Evolutionary conservation across 2,113 vertebrate genomes (phyloP), one percentile per base, ranked within the genome.

Genomic region (Corythaixoides concolor): DNA sequence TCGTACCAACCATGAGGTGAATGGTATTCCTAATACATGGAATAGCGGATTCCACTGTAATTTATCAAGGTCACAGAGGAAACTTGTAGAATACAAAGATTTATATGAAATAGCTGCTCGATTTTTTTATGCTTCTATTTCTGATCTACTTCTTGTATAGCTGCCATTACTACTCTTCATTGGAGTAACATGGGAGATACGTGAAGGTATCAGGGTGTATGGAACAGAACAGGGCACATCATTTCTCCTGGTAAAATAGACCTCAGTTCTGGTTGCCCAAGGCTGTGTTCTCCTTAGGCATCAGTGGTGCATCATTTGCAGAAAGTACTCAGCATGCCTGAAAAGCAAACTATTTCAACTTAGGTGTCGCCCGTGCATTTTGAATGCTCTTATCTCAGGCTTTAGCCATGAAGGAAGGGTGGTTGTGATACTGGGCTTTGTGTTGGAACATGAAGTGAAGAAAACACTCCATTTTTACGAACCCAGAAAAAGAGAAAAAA

Each of bases 381-480:
- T 39, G 50, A 91, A 79, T 77, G 33, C 49, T 85, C 49, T 79
- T 53, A 55, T 85, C 66, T 72, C n/a, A 33, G 49, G 39, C 33
- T 85, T 79, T 84, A 86, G 22, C 13, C 21, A 11, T 55, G 76
- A 92, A 88, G 24, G 52, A 82, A 68, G 35, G 28, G 32, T 56
- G 3, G 11, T 68, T 91, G 74, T 76, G 77, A 32, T 62, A 32
- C 27, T 39, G 53, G 59, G 23, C 47, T 93, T 93, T 68, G 66
- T 50, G 63, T 15, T 94, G 77, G 63, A 83, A 62, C 22, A n/a
- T 33, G 13, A 62, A 88, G 32, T 74, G 45, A 82, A 91, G 87
- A 75, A 95, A 93, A 59, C 32, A 85, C 32, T 91, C 39, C 6
- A 50, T 76, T 96, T 95, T 94, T 81, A 81, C 83, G 82, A 89